Percentiles rank a stretch among this genome's conserved stretches.
Conservation (phyloP, 2,113 vertebrate genomes). For the Hepsetus odoe region DNA sequence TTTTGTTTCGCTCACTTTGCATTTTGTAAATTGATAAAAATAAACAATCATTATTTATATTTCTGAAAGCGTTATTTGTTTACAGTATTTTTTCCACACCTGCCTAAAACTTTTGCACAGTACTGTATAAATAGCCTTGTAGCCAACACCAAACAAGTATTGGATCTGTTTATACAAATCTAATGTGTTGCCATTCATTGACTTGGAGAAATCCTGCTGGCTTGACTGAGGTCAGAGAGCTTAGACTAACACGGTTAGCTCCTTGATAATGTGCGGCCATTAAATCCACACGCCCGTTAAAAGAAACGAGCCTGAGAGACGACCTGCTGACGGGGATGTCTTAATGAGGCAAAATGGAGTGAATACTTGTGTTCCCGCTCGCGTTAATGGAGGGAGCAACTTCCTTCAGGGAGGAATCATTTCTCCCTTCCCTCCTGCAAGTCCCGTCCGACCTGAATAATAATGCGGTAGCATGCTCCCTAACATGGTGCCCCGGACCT, state of each 20-base stretch:
- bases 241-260: slow-evolving; percentile 34
- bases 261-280: background rate
- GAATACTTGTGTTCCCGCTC: slow-evolving; percentile 60
- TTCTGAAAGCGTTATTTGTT: no score
- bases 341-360: slow-evolving; percentile 58
- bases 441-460: slow-evolving; percentile 60
- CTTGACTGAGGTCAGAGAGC: slow-evolving; percentile 7
- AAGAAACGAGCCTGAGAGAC: slow-evolving; percentile 11
- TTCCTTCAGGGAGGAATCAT: slow-evolving; percentile 58
- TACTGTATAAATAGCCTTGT: background rate
- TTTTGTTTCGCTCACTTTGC: no score
- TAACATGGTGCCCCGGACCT: background rate
- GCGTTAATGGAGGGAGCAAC: slow-evolving; percentile 60
- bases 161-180: background rate
- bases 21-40: no score
- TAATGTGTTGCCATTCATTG: background rate
- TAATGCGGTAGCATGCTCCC: slow-evolving; percentile 51
- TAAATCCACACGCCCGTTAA: slow-evolving; percentile 28
- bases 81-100: no score
- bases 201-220: slow-evolving; percentile 24
- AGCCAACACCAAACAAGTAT: no score
- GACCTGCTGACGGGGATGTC: slow-evolving; percentile 43
- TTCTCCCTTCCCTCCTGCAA: slow-evolving; percentile 47
- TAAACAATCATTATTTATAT: no score
- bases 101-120: no score